Percentiles rank a stretch among this genome's conserved stretches.
These are phyloP conservation scores for Apodemus sylvaticus DNA, from an alignment of 2,113 vertebrate genomes.

Conservation along the genomic window DNA sequence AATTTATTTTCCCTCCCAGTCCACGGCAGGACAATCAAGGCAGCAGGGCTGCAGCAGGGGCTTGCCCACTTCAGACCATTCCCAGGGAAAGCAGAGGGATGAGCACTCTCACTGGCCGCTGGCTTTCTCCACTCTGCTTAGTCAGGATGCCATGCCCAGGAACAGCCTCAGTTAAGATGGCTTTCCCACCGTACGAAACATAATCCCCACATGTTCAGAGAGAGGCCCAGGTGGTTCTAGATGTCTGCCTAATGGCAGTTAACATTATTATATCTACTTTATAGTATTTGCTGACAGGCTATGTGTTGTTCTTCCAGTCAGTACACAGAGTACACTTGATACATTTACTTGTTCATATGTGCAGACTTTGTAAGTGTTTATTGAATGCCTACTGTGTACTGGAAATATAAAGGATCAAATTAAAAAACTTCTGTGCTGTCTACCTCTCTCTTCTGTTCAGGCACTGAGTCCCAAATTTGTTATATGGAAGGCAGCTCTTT, in stretches of 20 bases:
- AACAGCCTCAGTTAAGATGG: background rate
- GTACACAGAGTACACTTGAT: no score
- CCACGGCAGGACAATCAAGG: background rate
- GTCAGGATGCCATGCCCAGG: no score
- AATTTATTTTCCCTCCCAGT: background rate
- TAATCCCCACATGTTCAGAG: background rate
- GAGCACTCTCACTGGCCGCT: no score
- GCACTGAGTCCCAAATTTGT: background rate
- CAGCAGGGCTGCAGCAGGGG: background rate
- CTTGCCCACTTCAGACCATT: background rate
- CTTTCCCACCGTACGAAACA: no score
- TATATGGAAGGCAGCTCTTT: constrained; percentile 6
- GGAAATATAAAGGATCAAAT: background rate
- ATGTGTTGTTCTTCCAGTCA: background rate
- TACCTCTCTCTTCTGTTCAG: background rate
- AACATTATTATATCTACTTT: background rate
- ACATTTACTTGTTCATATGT: background rate
- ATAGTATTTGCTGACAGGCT: background rate
- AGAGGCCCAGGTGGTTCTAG: background rate
- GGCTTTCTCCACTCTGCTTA: no score
- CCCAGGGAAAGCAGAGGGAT: background rate
- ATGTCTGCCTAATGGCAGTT: background rate
- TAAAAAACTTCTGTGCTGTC: background rate
- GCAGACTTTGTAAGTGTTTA: background rate
- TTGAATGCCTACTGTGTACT: background rate